Evolutionary conservation across 2,797 vertebrate species (phyloP), one percentile per base, ranked within the genome.

Genomic region (Pseudopleuronectes americanus): DNA sequence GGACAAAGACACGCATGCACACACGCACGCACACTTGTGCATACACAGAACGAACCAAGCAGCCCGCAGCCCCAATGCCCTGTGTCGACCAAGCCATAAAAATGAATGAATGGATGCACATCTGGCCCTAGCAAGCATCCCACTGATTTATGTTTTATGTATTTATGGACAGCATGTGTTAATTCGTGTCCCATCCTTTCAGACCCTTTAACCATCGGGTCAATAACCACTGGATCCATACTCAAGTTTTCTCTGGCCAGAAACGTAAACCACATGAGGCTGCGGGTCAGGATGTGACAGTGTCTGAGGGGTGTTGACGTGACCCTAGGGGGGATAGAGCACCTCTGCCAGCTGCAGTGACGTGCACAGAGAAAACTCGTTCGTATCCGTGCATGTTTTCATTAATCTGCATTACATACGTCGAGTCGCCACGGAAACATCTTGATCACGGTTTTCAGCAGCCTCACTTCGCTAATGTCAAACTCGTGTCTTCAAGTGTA

Each of bases 191-290:
- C 58, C 33, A 52, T 26, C 47, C 64, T 47, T 75, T 86, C 85
- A 71, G 81, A 78, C 57, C 56, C 80, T 85, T 83, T 80, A 91
- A 88, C 81, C 70, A 65, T 63, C 56, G 31, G 77, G 88, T 92
- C 90, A 91, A 90, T 91, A 90, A 70, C 58, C 47, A 52, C 36
- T 76, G 81, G 84, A 85, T 91, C 90, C 86, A 92, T 92, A 84
- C 21, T 36, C 31, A 79, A 58, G 79, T 76, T 86, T 77, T 84
- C 74, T 69, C 49, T 73, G 59, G 24, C 57, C 59, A 24, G 24
- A 71, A 43, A 43, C 64, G 60, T 83, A 67, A 90, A 88, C 90
- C 84, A 80, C 73, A 73, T 69, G 57, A 79, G 61, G 71, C 52
- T 67, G 74, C 76, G 64, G 64, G 68, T 80, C 80, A 82, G 81